Evolutionary conservation across 2,113 vertebrate species (phyloP).

Genomic region (Nyctereutes procyonoides): DNA sequence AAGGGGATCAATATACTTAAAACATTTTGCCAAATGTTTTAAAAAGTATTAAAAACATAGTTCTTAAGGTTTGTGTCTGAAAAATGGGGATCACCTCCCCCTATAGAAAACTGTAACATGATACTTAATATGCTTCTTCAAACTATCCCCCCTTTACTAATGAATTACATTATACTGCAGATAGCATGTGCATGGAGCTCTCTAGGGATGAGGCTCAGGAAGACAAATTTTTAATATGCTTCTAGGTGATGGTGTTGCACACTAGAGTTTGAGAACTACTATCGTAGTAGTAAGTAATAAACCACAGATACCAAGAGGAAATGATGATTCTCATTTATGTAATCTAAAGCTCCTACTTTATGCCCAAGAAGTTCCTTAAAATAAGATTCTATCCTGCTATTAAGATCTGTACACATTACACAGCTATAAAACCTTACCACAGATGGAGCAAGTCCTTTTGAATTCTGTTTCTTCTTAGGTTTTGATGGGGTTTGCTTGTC

Average conservation of each 20-base stretch:
- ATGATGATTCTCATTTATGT: neutral
- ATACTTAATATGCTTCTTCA: neutral
- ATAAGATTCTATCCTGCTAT: neutral
- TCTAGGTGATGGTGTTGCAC: neutral
- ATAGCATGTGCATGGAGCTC: neutral
- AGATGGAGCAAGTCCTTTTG: conserved; percentile 93
- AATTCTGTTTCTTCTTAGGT: conserved; percentile 90
- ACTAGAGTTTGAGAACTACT: neutral
- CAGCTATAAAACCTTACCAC: conserved; percentile 90
- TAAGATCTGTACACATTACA: neutral
- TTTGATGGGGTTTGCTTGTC: conserved; percentile 91
- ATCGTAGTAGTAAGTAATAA: neutral
- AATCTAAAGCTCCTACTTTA: neutral
- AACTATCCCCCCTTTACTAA: neutral
- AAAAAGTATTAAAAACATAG: neutral
- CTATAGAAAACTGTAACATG: neutral
- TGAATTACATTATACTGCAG: neutral
- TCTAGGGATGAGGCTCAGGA: neutral
- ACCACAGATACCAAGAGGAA: neutral
- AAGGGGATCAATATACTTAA: neutral
- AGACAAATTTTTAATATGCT: neutral
- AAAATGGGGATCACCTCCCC: neutral
- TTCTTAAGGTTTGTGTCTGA: neutral
- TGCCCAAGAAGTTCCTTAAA: neutral
- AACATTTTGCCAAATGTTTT: neutral